Evolutionary conservation across 1,140 invertebrate species (phyloP).

Genomic region (Platyscapa corneri): DNA sequence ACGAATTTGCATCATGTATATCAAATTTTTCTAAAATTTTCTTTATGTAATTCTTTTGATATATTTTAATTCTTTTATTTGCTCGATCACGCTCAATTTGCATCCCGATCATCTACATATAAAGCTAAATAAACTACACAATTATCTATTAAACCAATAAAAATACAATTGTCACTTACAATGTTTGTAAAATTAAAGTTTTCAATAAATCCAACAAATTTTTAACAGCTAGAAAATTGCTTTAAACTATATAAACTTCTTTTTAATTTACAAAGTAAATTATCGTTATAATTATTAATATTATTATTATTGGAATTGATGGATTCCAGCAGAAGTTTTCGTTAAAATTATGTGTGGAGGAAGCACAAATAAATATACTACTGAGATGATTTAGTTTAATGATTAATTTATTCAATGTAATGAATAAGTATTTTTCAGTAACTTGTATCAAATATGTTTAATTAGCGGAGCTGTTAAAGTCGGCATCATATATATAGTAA

Average conservation of each 20-base stretch:
- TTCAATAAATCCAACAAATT: constrained; percentile 57
- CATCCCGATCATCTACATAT: constrained; percentile 60
- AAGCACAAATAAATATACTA: too few relatives aligned
- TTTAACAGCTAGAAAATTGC: constrained; percentile 54
- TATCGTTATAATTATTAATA: background rate
- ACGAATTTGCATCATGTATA: constrained; percentile 18
- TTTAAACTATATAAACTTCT: constrained; percentile 52
- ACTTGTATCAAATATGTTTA: too few relatives aligned
- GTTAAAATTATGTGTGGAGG: too few relatives aligned
- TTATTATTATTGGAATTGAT: too few relatives aligned
- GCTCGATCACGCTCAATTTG: constrained; percentile 57
- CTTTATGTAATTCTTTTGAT: background rate
- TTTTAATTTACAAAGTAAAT: background rate
- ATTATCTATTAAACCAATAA: constrained; percentile 50
- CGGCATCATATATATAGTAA: too few relatives aligned
- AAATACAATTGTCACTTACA: constrained; percentile 59
- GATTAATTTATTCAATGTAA: too few relatives aligned
- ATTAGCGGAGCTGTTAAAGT: too few relatives aligned
- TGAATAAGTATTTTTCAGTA: too few relatives aligned
- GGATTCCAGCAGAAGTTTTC: too few relatives aligned
- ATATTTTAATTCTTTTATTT: constrained; percentile 33
- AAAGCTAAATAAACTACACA: constrained; percentile 55
- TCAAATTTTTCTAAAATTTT: constrained; percentile 12
- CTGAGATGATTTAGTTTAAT: too few relatives aligned
- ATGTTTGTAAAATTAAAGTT: constrained; percentile 55